These are phyloP conservation scores for Meriones unguiculatus DNA, from an alignment of 2,113 vertebrate genomes.

Conservation along the genomic window DNA sequence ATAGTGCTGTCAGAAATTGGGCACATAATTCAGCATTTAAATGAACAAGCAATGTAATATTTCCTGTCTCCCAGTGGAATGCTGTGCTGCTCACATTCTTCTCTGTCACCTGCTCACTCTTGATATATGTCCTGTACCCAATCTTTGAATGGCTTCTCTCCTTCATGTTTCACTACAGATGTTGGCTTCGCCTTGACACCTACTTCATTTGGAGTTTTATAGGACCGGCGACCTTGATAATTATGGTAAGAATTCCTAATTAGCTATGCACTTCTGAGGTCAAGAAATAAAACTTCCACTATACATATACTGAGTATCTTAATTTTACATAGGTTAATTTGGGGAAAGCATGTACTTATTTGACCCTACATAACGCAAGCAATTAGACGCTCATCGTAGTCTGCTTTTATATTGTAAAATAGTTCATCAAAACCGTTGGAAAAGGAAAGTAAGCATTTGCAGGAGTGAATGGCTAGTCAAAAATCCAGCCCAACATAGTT, in stretches of 20 bases:
- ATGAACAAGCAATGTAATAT: constrained; percentile 91
- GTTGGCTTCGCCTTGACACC: constrained; percentile 99
- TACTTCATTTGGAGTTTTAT: constrained; percentile 99
- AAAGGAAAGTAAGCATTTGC: constrained; percentile 28
- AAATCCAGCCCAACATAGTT: rapidly evolving
- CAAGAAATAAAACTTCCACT: constrained; percentile 88
- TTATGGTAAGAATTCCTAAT: constrained; percentile 97
- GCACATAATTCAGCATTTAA: constrained; percentile 92
- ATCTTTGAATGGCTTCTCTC: constrained; percentile 87
- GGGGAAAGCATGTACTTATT: constrained; percentile 84
- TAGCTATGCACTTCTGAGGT: constrained; percentile 91
- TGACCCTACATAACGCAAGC: constrained; percentile 82
- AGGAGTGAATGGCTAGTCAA: neutral
- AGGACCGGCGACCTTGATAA: constrained; percentile 99
- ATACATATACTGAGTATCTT: constrained; percentile 81
- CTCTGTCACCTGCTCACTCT: constrained; percentile 87
- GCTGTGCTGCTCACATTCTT: constrained; percentile 88
- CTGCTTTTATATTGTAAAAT: constrained; percentile 75
- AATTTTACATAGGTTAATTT: constrained; percentile 87
- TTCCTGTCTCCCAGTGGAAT: constrained; percentile 87
- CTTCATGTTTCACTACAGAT: constrained; percentile 92
- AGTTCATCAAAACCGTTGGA: constrained; percentile 64
- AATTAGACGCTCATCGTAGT: constrained; percentile 82
- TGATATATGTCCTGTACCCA: constrained; percentile 88
- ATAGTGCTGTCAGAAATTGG: constrained; percentile 88